Evolutionary conservation across 2,113 vertebrate genomes (phyloP), one percentile per base, ranked within the genome.

Genomic region (Anseranas semipalmata): DNA sequence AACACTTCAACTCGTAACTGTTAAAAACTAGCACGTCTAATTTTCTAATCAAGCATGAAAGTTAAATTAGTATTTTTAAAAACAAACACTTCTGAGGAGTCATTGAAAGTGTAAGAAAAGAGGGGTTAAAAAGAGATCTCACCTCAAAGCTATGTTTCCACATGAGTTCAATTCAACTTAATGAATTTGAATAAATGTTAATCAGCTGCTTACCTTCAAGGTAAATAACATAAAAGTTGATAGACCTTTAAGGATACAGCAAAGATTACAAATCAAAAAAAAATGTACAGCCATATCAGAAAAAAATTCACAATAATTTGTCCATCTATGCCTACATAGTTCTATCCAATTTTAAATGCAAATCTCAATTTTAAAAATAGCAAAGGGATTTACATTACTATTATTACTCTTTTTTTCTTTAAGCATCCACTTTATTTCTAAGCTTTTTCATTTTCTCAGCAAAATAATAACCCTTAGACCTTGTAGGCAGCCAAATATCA

Each of bases 391-490:
- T 96, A 66, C 59, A 94, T 88, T 74, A 76, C 65, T 70, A 94
- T 93, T 41, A 41, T 14, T 72, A 7, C 21, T 52, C 28, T 85
- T 87, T 81, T 93, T 72, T 86, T 88, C 87, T 91, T 70, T 70
- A 94, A 95, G 78, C 46, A 96, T 86, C 73, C 78, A 87, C 90
- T 97, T 43, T 65, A 53, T 89, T 96, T 96, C 89, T 48, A 93
- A 93, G 95, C 89, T 97, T 97, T 98, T 97, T 97, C 92, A 97
- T 98, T 97, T 98, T 97, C 96, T 98, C 97, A 98, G 98, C 97
- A 98, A 98, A 98, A 98, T 97, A 98, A 98, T 97, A 98, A 98
- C 92, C 97, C 97, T 97, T 97, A 93, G 97, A 97, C 97, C 97
- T 98, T 96, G 94, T 7, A 98, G 93, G 96, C 95, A 97, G 98